Evolutionary conservation across 2,888 invertebrate genomes (phyloP), one percentile per base, ranked within the genome.

Genomic region (Holacanthella duospinosa): DNA sequence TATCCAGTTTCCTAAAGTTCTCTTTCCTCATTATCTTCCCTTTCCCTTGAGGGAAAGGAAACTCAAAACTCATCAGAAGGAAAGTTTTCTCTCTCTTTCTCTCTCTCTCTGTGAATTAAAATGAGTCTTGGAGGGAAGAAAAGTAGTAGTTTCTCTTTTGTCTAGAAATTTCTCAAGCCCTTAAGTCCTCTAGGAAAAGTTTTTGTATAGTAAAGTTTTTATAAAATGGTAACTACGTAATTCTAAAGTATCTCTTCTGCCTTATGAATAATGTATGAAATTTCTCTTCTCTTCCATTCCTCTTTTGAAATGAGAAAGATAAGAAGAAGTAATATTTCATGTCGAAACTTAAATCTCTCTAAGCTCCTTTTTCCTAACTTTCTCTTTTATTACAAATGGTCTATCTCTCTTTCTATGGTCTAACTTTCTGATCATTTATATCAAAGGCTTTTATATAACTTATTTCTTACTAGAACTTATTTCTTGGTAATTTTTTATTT

Each of bases 261-360:
- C 48, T 48, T 9, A n/a, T 48, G n/a, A 48, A 48, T 48, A 48
- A 48, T 48, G 48, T 21, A 48, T 48, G 48, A 48, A n/a, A 21
- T 21, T 21, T 48, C 48, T 21, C 12, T 9, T 9, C 48, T 21
- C 48, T 48, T 21, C 16, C 36, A 12, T 16, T 36, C 36, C 36
- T 36, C 6, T 36, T 36, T 36, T 6, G 36, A 36, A 36, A 36
- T 36, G 36, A 36, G n/a, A 21, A 21, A 48, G 48, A 48, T 48
- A 48, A 48, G 48, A 9, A 48, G n/a, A 48, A 48, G 48, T 48
- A 48, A 48, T 48, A 48, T 48, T 48, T 48, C 48, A 48, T 48
- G 48, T 36, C 48, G 4, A 9, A 48, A n/a, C 4, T 48, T 48
- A 48, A 48, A n/a, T 48, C 48, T 9, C 48, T 48, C 19, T 48